Conservation (phyloP, 1,140 invertebrate species). For the Callitettix versicolor region DNA sequence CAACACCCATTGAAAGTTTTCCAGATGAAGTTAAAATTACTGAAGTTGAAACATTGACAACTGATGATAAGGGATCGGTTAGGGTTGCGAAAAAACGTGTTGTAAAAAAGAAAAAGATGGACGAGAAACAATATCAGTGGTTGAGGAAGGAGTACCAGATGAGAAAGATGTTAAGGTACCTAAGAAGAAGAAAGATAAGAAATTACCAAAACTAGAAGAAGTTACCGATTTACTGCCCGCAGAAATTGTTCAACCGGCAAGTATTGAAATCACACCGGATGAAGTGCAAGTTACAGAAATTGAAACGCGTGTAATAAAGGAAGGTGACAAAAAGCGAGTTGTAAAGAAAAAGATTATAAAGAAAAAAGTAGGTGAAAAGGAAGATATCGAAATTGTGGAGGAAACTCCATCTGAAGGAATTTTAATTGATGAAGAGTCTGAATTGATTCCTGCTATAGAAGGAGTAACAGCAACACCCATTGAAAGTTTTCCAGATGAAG, state of each 20-base stretch:
- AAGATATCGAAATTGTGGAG: slow-evolving; percentile 9
- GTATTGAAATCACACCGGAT: slow-evolving; percentile 22
- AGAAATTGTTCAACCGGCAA: neutral
- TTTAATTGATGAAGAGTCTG: slow-evolving; percentile 13
- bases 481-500: slow-evolving; percentile 11
- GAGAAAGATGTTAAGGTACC: neutral
- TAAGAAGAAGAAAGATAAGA: slow-evolving; percentile 12
- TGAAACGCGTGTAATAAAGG: slow-evolving; percentile 8
- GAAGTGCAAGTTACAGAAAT: slow-evolving; percentile 26
- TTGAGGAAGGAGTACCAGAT: slow-evolving; percentile 6
- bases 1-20: slow-evolving; percentile 21
- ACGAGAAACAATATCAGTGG: slow-evolving; percentile 14
- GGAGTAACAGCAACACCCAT: slow-evolving; percentile 5
- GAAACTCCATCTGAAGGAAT: slow-evolving; percentile 13
- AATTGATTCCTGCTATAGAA: slow-evolving; percentile 16
- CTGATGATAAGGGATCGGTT: slow-evolving; percentile 25
- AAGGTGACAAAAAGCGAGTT: slow-evolving; percentile 21
- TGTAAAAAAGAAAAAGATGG: slow-evolving; percentile 20
- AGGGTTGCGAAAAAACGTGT: slow-evolving; percentile 9
- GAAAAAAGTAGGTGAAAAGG: slow-evolving; percentile 18
- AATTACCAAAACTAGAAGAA: slow-evolving; percentile 13
- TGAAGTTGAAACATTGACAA: slow-evolving; percentile 30
- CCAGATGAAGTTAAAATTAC: slow-evolving; percentile 32
- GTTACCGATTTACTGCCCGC: neutral
- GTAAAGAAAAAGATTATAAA: slow-evolving; percentile 27